These are phyloP conservation scores for Pangasius macronema DNA, from an alignment of 2,797 vertebrate species.

Conservation along the genomic window DNA sequence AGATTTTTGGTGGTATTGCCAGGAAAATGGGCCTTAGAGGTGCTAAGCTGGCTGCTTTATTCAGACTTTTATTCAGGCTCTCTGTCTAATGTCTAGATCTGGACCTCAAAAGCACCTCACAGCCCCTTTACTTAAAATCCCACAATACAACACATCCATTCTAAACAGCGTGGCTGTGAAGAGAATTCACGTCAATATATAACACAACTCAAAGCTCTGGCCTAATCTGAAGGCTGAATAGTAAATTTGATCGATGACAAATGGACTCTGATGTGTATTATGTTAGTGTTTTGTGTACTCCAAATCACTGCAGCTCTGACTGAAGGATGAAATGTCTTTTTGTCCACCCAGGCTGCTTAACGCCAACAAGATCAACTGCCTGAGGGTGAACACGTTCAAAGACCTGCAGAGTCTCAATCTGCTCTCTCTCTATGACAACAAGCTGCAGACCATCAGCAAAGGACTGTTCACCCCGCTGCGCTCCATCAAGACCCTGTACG, in stretches of 20 bases:
- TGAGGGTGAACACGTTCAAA: conserved; percentile 96
- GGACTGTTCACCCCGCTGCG: conserved; percentile 92
- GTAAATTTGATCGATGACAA: conserved; percentile 4
- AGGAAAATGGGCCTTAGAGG: conserved; percentile 11
- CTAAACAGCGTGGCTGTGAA: background rate
- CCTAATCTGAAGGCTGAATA: background rate
- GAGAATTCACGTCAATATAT: background rate
- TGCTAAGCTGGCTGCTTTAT: background rate
- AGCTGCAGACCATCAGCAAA: conserved; percentile 95
- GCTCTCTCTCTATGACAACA: conserved; percentile 97
- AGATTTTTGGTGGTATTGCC: conserved; percentile 8
- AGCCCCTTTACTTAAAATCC: background rate
- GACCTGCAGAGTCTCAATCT: conserved; percentile 96
- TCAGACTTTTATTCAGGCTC: conserved; percentile 7
- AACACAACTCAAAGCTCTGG: background rate
- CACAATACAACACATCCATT: background rate
- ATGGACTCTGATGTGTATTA: background rate
- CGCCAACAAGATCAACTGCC: conserved; percentile 98
- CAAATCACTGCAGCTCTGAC: background rate
- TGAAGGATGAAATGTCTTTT: conserved; percentile 56
- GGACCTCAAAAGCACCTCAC: conserved; percentile 11
- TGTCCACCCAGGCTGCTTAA: conserved; percentile 87
- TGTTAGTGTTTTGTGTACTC: background rate
- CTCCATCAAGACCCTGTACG: conserved; percentile 94
- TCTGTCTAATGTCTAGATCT: conserved; percentile 1